Conservation (phyloP, 2,113 vertebrate species). For the Tichodroma muraria region DNA sequence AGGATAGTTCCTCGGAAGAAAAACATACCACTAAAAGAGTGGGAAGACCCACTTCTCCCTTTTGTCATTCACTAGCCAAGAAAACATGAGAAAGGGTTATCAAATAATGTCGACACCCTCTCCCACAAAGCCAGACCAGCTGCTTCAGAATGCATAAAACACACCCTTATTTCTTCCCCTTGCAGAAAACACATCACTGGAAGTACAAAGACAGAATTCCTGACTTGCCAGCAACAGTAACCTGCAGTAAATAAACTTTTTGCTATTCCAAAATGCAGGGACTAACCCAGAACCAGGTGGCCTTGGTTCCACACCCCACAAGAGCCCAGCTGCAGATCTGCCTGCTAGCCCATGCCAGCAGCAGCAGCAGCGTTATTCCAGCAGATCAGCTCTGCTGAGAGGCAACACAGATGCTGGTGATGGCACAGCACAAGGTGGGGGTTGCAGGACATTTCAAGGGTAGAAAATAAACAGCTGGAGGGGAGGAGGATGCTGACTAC, state of each 20-base stretch:
- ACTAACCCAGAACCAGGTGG: background rate
- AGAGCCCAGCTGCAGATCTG: background rate
- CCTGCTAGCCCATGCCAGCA: background rate
- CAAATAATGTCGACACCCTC: background rate
- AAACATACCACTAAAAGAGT: background rate
- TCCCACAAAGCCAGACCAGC: background rate
- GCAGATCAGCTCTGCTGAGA: background rate
- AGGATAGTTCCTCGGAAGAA: conserved; percentile 1
- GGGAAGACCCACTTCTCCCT: background rate
- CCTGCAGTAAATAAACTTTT: background rate
- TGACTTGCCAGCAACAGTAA: background rate
- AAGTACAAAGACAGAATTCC: background rate
- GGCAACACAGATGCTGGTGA: background rate
- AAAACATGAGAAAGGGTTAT: background rate
- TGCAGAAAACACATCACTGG: background rate
- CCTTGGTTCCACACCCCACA: background rate
- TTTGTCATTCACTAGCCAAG: background rate
- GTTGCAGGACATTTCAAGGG: conserved; percentile 42
- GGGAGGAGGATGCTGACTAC: conserved; percentile 32
- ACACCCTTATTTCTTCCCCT: background rate
- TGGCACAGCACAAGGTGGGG: background rate
- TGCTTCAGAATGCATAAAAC: background rate
- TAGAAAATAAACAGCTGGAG: conserved; percentile 35
- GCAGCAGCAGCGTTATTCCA: background rate
- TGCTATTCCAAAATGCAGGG: background rate